Evolutionary conservation across 1,140 invertebrate species (phyloP), one percentile per base, ranked within the genome.

Genomic region (Heliconius congener): DNA sequence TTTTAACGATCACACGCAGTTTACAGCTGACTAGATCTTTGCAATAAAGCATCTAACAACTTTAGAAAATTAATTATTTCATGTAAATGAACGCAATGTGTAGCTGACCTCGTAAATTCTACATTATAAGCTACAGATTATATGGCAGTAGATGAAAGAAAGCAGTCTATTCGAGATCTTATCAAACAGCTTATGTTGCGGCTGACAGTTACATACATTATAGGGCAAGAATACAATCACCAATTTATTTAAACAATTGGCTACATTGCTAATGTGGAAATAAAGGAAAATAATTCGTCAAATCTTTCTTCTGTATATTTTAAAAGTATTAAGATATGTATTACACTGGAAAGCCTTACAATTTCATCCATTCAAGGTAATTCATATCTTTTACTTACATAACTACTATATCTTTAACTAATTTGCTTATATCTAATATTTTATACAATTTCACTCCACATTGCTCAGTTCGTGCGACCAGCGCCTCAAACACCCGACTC

Each of bases 161-260:
- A 90, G 86, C 88, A 85, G 78, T 87, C 87, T 86, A 91, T 88
- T 87, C 84, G 82, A 89, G 86, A 88, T 88, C 76, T 83, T 84
- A 90, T 91, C 89, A 93, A 94, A 89, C 91, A 92, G 89, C 90
- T 92, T 90, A 79, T 42, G 85, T 87, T 87, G 90, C 86, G 79
- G 81, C 83, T 60, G 71, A 83, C 74, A 74, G 34, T 42, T 73
- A 78, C 39, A 52, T 60, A 79, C 72, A 74, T 74, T 84, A 82
- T 84, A 82, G 86, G 89, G 86, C 87, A 90, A 88, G 87, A 88
- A 84, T 85, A 85, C 37, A 85, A 74, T 57, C 77, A 77, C 81
- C 83, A 70, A 71, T 66, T 76, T 70, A 34, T 27, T 79, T 42
- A 27, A 70, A 9, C n/a, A 70, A 18, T 74, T 79, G 71, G 77